Percentiles rank a stretch among this genome's conserved stretches.
These are phyloP conservation scores for Diachasmimorpha longicaudata DNA, from an alignment of 1,140 invertebrate species.

Conservation along the genomic window DNA sequence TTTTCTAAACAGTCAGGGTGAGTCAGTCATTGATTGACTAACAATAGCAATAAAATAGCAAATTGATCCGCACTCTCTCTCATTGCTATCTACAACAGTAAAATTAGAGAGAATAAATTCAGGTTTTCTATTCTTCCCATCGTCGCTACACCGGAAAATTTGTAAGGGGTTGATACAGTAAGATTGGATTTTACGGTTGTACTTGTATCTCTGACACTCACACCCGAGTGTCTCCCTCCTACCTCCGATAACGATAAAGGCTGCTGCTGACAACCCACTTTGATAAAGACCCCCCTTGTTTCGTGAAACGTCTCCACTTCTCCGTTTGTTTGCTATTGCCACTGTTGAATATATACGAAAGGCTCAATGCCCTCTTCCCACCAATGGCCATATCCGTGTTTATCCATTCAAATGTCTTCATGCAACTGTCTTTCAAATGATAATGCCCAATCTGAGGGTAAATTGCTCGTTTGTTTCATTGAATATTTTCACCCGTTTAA, in stretches of 20 bases:
- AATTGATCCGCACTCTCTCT: too few species aligned
- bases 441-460: background rate
- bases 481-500: background rate
- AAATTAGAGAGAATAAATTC: too few species aligned
- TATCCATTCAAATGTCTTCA: slow-evolving; percentile 1
- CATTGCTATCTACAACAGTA: too few species aligned
- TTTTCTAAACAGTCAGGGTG: too few species aligned
- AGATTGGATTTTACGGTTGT: slow-evolving; percentile 3
- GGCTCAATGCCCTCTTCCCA: slow-evolving; percentile 18
- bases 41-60: too few species aligned
- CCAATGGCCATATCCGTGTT: background rate
- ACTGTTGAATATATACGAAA: background rate
- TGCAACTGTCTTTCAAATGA: background rate
- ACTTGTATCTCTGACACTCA: background rate
- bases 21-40: too few species aligned
- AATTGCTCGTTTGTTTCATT: background rate
- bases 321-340: slow-evolving; percentile 33
- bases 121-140: background rate
- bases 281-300: slow-evolving; percentile 44
- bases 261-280: slow-evolving; percentile 55
- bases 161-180: slow-evolving; percentile 1
- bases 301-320: slow-evolving; percentile 23
- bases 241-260: slow-evolving; percentile 50
- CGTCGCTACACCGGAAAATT: background rate
- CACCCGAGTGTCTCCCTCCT: slow-evolving; percentile 20